phyloP scores from a whole-genome alignment of 1,140 invertebrate species.

The Lutraria rhynchaena region DNA sequence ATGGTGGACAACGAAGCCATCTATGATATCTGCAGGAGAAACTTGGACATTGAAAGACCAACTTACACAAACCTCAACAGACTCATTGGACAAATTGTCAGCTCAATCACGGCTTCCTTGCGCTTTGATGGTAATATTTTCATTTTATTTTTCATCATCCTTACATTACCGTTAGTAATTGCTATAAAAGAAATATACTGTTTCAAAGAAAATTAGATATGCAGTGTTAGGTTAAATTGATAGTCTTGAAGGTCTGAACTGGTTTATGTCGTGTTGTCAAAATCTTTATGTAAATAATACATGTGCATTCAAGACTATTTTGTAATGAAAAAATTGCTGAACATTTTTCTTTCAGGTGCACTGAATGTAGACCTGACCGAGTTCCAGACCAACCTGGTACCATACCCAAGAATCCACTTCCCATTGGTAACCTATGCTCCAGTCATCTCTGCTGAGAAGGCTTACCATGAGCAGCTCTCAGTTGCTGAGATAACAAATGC shows the following conservation, averaged over 20 bases:
- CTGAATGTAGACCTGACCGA: constrained; percentile 92
- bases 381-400: constrained; percentile 86
- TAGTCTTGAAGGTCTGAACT: no score
- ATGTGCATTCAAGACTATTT: no score
- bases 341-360: constrained; percentile 86
- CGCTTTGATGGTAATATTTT: constrained; percentile 87
- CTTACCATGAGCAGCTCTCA: constrained; percentile 81
- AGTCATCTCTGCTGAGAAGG: constrained; percentile 80
- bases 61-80: constrained; percentile 80
- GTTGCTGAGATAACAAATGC: constrained; percentile 89
- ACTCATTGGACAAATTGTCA: constrained; percentile 84
- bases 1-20: constrained; percentile 95
- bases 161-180: background rate
- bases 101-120: constrained; percentile 92
- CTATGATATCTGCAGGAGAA: constrained; percentile 94
- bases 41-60: constrained; percentile 93
- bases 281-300: no score
- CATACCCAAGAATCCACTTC: constrained; percentile 81
- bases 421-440: constrained; percentile 80
- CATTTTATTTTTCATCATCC: background rate
- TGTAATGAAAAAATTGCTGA: no score
- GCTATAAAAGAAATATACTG: background rate
- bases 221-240: background rate
- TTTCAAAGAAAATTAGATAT: background rate
- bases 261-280: no score